Evolutionary conservation across 2,113 vertebrate species (phyloP).

Genomic region (Pluvialis apricaria): DNA sequence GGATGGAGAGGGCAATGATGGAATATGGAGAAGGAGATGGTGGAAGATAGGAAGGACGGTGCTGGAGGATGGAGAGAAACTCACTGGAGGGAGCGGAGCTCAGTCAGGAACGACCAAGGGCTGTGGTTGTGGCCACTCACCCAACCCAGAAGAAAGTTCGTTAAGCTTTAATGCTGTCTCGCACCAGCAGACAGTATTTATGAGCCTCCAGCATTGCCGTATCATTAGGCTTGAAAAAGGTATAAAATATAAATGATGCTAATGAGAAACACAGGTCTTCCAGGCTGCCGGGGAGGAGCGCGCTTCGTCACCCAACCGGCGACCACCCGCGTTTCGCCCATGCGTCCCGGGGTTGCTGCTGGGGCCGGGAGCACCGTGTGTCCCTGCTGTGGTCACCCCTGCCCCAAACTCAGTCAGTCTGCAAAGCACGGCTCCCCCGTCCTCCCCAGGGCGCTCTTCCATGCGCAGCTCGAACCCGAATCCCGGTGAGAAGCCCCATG

Average conservation of each 20-base stretch:
- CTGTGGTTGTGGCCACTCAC: neutral
- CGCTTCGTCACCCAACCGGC: accelerated
- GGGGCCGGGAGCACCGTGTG: accelerated
- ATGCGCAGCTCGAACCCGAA: accelerated
- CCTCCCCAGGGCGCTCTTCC: neutral
- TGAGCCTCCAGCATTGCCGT: constrained; percentile 1
- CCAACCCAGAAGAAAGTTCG: neutral
- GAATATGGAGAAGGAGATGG: neutral
- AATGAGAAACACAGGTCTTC: neutral
- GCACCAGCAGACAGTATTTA: neutral
- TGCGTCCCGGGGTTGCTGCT: accelerated
- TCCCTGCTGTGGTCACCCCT: neutral
- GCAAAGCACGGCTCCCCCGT: accelerated
- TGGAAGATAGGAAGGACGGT: neutral
- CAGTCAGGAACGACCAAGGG: neutral
- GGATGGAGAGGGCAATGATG: neutral
- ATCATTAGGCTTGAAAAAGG: constrained; percentile 5
- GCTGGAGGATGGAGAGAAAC: neutral
- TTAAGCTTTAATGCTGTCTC: neutral
- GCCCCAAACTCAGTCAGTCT: neutral
- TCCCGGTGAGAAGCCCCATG: accelerated
- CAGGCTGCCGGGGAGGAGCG: accelerated
- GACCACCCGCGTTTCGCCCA: accelerated
- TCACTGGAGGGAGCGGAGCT: neutral
- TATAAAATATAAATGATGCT: constrained; percentile 23